Conservation (phyloP, 2,113 vertebrate species). For the Agapornis roseicollis region DNA sequence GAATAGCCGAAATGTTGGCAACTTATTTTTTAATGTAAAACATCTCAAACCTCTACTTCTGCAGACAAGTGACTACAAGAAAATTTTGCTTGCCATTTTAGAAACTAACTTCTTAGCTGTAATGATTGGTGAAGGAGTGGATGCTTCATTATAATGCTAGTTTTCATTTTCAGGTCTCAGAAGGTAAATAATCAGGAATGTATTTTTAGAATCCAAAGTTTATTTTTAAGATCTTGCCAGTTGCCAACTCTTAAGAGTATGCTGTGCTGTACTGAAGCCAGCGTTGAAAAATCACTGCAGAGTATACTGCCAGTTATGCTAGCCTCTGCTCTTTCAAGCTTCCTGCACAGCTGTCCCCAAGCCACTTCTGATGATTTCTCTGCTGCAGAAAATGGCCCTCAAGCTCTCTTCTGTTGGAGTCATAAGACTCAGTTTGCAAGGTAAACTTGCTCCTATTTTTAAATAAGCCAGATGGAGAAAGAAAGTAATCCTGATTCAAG, state of each 20-base stretch:
- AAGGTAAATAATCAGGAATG: background rate
- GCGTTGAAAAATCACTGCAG: background rate
- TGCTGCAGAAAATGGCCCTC: background rate
- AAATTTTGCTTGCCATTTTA: background rate
- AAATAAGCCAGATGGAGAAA: background rate
- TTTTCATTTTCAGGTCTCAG: background rate
- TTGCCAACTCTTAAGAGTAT: background rate
- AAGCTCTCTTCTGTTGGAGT: background rate
- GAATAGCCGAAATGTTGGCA: background rate
- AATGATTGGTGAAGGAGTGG: background rate
- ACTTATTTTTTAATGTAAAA: background rate
- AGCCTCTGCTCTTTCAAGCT: background rate
- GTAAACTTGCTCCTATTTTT: background rate
- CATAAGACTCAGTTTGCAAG: background rate
- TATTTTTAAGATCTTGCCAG: conserved; percentile 2
- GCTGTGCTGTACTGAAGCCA: background rate
- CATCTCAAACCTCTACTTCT: background rate
- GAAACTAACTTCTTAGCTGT: background rate
- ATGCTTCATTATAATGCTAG: background rate
- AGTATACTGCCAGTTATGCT: background rate
- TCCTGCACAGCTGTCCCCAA: background rate
- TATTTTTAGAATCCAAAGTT: conserved; percentile 29
- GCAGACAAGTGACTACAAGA: background rate
- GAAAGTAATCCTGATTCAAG: background rate
- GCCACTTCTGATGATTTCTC: background rate